Percentiles rank a stretch among this genome's conserved stretches.
phyloP scores from a whole-genome alignment of 2,113 vertebrate species.

The Sebastes fasciatus region DNA sequence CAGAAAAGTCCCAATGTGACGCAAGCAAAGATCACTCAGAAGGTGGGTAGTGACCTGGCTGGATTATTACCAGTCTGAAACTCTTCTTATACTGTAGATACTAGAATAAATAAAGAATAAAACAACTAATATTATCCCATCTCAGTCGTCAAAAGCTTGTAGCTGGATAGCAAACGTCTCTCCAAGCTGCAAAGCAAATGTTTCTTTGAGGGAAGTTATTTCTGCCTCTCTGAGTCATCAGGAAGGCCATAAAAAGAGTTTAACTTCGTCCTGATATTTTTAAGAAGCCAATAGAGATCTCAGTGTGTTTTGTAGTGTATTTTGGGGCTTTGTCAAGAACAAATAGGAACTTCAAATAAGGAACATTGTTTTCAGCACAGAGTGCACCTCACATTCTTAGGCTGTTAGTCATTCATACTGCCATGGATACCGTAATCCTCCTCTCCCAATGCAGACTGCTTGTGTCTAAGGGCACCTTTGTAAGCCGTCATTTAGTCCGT shows the following conservation, averaged over 20 bases:
- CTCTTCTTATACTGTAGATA: not conserved
- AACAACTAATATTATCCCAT: too few species aligned
- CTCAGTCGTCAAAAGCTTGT: not conserved
- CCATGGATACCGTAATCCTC: too few species aligned
- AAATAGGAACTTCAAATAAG: not conserved
- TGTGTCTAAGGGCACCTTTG: too few species aligned
- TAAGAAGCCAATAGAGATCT: not conserved
- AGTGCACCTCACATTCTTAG: not conserved
- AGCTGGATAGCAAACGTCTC: not conserved
- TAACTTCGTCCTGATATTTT: not conserved
- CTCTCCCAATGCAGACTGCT: not conserved
- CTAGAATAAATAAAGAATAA: not conserved
- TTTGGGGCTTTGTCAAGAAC: not conserved
- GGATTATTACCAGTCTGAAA: not conserved
- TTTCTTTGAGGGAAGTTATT: too few species aligned
- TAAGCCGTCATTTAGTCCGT: too few species aligned
- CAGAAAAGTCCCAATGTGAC: slow-evolving; percentile 84
- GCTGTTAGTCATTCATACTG: not conserved
- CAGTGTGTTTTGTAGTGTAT: not conserved
- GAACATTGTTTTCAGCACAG: not conserved
- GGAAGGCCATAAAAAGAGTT: not conserved
- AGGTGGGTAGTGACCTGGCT: slow-evolving; percentile 82
- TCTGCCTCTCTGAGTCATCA: not conserved
- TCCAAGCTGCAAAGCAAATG: not conserved
- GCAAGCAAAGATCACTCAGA: slow-evolving; percentile 90